Base-by-base conservation (phyloP, 2,113 vertebrate species). In the Podocnemis expansa region DNA sequence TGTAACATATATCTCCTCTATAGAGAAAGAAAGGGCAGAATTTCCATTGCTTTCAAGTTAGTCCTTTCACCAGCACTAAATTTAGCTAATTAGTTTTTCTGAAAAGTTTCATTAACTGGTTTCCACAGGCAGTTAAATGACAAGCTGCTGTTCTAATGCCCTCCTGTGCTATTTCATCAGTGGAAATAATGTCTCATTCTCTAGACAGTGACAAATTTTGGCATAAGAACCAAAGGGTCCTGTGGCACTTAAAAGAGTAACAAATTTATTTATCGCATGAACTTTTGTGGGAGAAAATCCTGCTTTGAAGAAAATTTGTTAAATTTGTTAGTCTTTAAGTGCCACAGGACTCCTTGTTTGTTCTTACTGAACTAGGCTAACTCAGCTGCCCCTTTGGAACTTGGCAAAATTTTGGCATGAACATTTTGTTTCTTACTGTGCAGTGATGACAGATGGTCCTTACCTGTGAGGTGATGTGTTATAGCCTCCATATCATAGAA, bases 101-200 rank as follows among this genome's bases (percentile, higher is more conserved):
- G 85, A 9, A 52, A 27, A 88, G 89, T 67, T 95, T 92, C 34
- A 94, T 96, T 97, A 95, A 95, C 93, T 82, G 0, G 0, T 17
- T 87, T 89, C 54, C 0, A 0, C 3, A 17, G 67, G 24, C 83
- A 78, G n/a, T 19, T 0, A 0, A 76, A 87, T 3, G 0, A 12
- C 34, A 84, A 85, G 93, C 43, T 60, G 29, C 85, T 92, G 90
- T 95, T 87, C 85, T 54, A 85, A 73, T 38, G 83, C 94, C 78
- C 34, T 94, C 80, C 93, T 0, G 0, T 83, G 38, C 89, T 45
- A 4, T 63, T 87, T 89, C 89, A 87, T 58, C 31, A 16, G 21
- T 51, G 54, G 95, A 90, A 94, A 92, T 88, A 75, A 94, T 24
- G 0, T 94, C 92, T 90, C 89, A 87, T 95, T 94, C 93, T 89